These are phyloP conservation scores for Hirundo rustica DNA, from an alignment of 2,797 vertebrate genomes.

Conservation along the genomic window DNA sequence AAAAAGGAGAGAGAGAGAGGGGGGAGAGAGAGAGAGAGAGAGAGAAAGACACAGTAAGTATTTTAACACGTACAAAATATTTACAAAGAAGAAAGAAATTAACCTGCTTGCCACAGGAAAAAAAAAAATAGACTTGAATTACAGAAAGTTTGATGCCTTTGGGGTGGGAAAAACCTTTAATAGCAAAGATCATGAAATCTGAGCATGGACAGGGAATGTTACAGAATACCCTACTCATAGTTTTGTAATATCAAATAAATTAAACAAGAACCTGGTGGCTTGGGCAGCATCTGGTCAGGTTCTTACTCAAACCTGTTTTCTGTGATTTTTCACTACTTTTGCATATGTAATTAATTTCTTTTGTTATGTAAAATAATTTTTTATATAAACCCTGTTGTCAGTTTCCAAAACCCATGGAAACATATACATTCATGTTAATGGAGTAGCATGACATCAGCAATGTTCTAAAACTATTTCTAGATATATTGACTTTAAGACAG, in stretches of 20 bases:
- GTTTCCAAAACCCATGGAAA: background rate
- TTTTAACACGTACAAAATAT: background rate
- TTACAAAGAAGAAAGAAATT: background rate
- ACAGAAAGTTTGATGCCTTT: background rate
- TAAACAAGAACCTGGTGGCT: background rate
- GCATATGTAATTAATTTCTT: background rate
- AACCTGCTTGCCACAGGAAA: background rate
- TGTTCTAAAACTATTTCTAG: background rate
- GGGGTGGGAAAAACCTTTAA: background rate
- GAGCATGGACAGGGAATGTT: background rate
- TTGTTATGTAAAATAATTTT: background rate
- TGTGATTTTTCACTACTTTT: background rate
- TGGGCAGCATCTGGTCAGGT: background rate
- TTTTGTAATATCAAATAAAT: background rate
- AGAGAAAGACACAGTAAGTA: background rate
- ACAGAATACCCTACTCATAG: background rate
- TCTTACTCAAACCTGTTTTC: background rate
- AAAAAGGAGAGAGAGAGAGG: background rate
- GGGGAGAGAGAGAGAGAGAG: background rate
- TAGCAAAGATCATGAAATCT: background rate
- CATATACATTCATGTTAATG: background rate
- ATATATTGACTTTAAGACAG: background rate
- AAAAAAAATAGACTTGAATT: background rate
- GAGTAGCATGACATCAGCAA: background rate
- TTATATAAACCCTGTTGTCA: fast-evolving